Base-by-base conservation (phyloP, 2,888 invertebrate species). In the Chrysolina oricalcia region DNA sequence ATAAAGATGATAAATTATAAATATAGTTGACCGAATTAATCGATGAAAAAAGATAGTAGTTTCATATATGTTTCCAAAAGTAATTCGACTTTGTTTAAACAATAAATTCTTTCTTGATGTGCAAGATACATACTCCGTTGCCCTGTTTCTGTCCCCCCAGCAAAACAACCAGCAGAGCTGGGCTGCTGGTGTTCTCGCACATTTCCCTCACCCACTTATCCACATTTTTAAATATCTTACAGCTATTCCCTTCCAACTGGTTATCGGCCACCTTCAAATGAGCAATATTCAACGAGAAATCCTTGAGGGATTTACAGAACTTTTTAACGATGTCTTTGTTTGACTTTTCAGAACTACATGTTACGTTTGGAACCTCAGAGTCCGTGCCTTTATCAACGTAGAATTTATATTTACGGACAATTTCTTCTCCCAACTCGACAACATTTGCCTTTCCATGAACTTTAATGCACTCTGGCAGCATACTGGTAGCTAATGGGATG, bases 171-270 rank as follows among this genome's bases (percentile, higher is more conserved):
- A 84, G 19, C 68, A 85, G 87, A 56, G 93, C 91, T 80, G 92
- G 92, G 53, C 69, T 64, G 56, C 56, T 64, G 13, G 74, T 89
- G 78, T 90, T 89, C 41, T 92, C 90, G 92, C 93, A 92, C 69
- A 95, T 87, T 80, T 91, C 90, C 69, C 90, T 88, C 63, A 94
- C 91, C 90, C 92, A 91, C 78, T 91, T 90, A 84, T 92, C 91
- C 19, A 92, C 74, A 79, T 88, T 88, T 27, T 84, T 83, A 69
- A 84, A 85, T n/a, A 83, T 82, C 2, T 88, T 86, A 71, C 90
- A 86, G 19, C 87, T 86, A 75, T 90, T 89, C 63, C 90, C 89
- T 69, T 89, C 88, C 48, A 90, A 82, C 62, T 89, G 83, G 73
- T 89, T 87, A 19, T 91, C 88, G 62, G 91, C 89, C 56, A 93